phyloP scores from a whole-genome alignment of 1,140 invertebrate genomes.

The Trachymyrmex septentrionalis region DNA sequence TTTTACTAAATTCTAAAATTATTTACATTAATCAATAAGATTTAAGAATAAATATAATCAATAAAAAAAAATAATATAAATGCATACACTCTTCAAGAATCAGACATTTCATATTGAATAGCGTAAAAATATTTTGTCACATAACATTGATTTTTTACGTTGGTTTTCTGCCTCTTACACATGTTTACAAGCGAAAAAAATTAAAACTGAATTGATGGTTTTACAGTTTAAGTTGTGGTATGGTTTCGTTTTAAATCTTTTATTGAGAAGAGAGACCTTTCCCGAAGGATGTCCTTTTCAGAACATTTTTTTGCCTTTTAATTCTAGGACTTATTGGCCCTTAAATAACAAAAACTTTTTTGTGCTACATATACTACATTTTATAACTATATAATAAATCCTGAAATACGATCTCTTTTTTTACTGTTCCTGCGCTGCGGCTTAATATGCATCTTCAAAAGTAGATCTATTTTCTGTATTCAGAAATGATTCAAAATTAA shows the following conservation, averaged over 20 bases:
- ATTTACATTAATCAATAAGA: neutral
- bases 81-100: neutral
- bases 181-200: constrained; percentile 39
- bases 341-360: constrained; percentile 1
- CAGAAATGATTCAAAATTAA: neutral
- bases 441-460: neutral
- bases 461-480: neutral
- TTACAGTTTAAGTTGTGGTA: constrained; percentile 35
- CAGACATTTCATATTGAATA: neutral
- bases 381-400: constrained; percentile 14
- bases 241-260: constrained; percentile 6
- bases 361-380: neutral
- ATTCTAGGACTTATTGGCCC: neutral
- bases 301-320: neutral
- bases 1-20: neutral
- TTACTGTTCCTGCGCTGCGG: neutral
- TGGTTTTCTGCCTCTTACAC: neutral
- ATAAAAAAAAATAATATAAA: neutral
- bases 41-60: neutral
- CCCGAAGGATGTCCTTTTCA: neutral
- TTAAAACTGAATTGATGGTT: constrained; percentile 62
- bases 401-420: neutral
- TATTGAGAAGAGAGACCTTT: neutral
- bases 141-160: constrained; percentile 3
- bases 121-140: neutral